Conservation (phyloP, 2,113 vertebrate genomes). For the Caranx ignobilis region DNA sequence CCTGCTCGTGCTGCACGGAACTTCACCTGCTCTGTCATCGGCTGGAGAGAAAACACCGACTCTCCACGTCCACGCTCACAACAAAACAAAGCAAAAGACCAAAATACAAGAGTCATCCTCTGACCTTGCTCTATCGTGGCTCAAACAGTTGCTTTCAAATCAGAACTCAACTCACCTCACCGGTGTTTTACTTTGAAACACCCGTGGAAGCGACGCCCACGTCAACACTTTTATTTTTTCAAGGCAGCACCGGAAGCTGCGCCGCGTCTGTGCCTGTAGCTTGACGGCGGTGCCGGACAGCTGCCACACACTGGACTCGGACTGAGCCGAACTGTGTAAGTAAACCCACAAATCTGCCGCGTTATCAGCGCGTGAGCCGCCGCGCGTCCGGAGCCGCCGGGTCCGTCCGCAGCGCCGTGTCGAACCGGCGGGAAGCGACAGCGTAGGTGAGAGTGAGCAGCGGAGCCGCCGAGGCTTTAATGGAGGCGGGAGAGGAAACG, state of each 20-base stretch:
- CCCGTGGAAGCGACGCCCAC: not conserved
- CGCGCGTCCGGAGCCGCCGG: not conserved
- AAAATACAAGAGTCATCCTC: no score
- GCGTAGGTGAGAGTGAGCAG: no score
- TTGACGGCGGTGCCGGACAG: slow-evolving; percentile 43
- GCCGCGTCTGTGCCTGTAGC: accelerated
- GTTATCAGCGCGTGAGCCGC: not conserved
- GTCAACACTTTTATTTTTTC: slow-evolving; percentile 18
- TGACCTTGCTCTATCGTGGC: no score
- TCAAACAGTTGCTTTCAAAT: no score
- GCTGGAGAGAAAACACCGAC: no score
- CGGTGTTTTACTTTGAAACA: slow-evolving; percentile 46
- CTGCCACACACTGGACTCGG: slow-evolving; percentile 47
- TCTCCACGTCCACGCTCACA: no score
- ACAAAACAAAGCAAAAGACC: no score
- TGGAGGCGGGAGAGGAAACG: slow-evolving; percentile 43
- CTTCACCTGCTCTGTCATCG: no score
- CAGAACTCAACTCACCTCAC: no score
- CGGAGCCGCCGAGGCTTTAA: not conserved
- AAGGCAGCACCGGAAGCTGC: slow-evolving; percentile 29
- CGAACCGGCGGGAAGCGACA: no score
- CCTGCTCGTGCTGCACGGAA: no score
- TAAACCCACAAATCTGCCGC: slow-evolving; percentile 25
- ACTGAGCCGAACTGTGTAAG: slow-evolving; percentile 72
- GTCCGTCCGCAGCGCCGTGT: no score